Evolutionary conservation across 2,888 invertebrate genomes (phyloP).

Genomic region (Eucera pruinosa): DNA sequence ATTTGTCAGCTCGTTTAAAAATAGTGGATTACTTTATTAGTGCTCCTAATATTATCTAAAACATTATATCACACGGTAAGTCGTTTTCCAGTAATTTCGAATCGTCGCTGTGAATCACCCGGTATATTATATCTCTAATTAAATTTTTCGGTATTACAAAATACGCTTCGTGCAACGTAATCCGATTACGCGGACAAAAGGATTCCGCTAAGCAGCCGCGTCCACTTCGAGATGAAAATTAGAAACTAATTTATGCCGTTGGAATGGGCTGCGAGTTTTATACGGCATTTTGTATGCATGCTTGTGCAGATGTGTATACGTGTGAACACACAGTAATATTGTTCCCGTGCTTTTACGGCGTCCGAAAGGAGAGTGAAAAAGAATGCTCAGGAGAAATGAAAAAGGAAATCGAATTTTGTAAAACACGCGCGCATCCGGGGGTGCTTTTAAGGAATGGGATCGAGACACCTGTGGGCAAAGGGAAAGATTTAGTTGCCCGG

Average conservation of each 20-base stretch:
- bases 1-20: too few relatives aligned
- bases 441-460: constrained; percentile 39
- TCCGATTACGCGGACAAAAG: too few relatives aligned
- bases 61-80: too few relatives aligned
- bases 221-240: not conserved
- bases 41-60: too few relatives aligned
- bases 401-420: constrained; percentile 79
- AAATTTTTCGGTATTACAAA: too few relatives aligned
- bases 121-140: too few relatives aligned
- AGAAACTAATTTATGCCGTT: not conserved
- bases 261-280: not conserved
- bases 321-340: too few relatives aligned
- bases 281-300: not conserved
- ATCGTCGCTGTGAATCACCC: too few relatives aligned
- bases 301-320: not conserved
- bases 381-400: constrained; percentile 66
- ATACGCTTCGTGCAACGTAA: too few relatives aligned
- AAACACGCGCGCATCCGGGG: constrained; percentile 67
- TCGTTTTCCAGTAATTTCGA: too few relatives aligned
- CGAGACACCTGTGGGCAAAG: constrained; percentile 61
- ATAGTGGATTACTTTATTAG: too few relatives aligned
- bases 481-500: constrained; percentile 71
- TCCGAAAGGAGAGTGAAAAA: constrained; percentile 51
- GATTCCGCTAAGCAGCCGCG: too few relatives aligned
- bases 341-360: constrained; percentile 23